Evolutionary conservation across 2,113 vertebrate species (phyloP).

Genomic region (Semnopithecus entellus): DNA sequence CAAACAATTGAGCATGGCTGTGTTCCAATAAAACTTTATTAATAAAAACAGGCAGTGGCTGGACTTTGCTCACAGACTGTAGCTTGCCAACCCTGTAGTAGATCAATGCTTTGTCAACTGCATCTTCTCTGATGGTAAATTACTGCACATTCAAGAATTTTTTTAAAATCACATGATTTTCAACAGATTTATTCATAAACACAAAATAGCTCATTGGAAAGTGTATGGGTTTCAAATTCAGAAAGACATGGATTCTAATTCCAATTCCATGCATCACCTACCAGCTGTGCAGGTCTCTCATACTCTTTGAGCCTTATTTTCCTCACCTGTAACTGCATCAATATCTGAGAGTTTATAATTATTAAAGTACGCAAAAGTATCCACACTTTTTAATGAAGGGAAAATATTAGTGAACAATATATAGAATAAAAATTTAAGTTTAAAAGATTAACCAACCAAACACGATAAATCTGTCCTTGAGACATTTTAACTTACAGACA

Average conservation of each 20-base stretch:
- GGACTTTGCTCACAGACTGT: background rate
- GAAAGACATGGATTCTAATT: background rate
- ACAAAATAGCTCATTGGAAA: background rate
- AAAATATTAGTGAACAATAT: background rate
- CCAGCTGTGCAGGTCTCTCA: background rate
- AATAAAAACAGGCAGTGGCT: background rate
- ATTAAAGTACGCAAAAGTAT: background rate
- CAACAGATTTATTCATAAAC: slow-evolving; percentile 14
- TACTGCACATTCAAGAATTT: background rate
- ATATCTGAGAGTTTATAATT: background rate
- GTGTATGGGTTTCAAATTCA: background rate
- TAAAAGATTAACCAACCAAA: background rate
- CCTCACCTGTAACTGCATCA: background rate
- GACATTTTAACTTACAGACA: background rate
- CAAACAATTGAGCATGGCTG: background rate
- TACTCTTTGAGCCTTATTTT: background rate
- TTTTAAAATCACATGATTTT: background rate
- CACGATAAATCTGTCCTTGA: background rate
- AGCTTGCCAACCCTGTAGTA: background rate
- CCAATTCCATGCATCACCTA: background rate
- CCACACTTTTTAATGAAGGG: background rate
- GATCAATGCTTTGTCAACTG: background rate
- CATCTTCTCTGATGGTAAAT: slow-evolving; percentile 13
- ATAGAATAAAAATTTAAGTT: background rate
- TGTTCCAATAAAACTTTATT: slow-evolving; percentile 1